Base-by-base conservation (phyloP, 2,888 invertebrate species). In the Epinotia bilunana region DNA sequence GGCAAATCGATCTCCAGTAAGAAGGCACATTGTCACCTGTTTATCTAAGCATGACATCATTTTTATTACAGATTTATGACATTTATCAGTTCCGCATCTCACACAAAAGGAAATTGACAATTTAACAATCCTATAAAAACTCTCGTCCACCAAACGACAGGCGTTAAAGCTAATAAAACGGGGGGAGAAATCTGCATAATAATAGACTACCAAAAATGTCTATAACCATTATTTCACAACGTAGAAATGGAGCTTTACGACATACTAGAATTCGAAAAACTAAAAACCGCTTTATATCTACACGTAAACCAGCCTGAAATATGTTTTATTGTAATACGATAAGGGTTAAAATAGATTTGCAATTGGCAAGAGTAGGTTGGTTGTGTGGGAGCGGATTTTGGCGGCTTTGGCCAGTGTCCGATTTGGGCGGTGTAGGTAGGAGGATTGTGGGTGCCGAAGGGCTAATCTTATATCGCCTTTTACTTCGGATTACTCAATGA, bases 361-460 rank as follows among this genome's bases (percentile, higher is more conserved):
- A n/a, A 49, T 49, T 6, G 46, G 55, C 33, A 46, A 46, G 57
- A 39, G 60, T 60, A 4, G 58, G 68, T 64, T 53, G 33, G 60
- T 70, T 60, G 82, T 81, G 90, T 91, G 87, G 91, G 92, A 85
- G 88, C 86, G 74, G 77, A 80, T 88, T 92, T 91, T 91, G 92
- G 91, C 86, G 87, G 86, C 78, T 73, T 87, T 92, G 93, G 93
- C 90, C 93, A 92, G 90, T 84, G 84, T 78, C 82, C 80, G 80
- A 80, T 80, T 81, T 79, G 80, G 78, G 75, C 79, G 77, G 83
- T 81, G 89, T 88, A 86, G 89, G 89, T 88, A 86, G 89, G 89
- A 78, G 74, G 74, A 77, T 79, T 87, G 88, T 85, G 90, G 85
- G 78, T 46, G 69, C 53, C n/a, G 62, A 69, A 75, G 72, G 72